phyloP scores from a whole-genome alignment of 2,113 vertebrate species.

The Campylomormyrus numenius region DNA sequence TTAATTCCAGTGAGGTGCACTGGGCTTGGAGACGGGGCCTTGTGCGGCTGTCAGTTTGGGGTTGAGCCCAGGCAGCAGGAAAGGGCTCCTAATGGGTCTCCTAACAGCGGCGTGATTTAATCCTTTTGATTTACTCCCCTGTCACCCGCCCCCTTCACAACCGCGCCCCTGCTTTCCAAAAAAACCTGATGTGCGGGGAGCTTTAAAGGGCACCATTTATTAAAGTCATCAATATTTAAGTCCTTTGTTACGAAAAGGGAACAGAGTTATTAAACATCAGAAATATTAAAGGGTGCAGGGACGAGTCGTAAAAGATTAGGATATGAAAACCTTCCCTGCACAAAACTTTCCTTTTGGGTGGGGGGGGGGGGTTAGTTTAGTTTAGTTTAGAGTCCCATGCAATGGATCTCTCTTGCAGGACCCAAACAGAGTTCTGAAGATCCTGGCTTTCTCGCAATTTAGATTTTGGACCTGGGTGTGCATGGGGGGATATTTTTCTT shows the following conservation, averaged over 20 bases:
- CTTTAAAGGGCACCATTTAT: not conserved
- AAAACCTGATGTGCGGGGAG: not conserved
- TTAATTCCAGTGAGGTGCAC: not conserved
- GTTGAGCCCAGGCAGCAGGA: not conserved
- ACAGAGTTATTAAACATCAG: not conserved
- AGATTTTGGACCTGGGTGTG: not conserved
- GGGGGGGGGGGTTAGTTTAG: too few relatives aligned
- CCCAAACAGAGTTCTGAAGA: not conserved
- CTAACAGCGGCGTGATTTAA: not conserved
- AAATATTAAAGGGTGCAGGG: not conserved
- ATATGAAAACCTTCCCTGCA: not conserved
- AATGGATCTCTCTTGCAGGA: not conserved
- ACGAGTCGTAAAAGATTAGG: not conserved
- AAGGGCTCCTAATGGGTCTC: not conserved
- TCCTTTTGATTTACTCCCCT: not conserved
- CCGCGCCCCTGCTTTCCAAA: not conserved
- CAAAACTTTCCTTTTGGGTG: not conserved
- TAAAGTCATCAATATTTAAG: conserved; percentile 4
- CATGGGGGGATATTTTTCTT: not conserved
- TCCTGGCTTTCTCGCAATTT: not conserved
- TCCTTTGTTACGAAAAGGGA: not conserved
- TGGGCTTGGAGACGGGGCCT: not conserved
- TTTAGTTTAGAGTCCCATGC: not conserved
- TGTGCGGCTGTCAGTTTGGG: not conserved
- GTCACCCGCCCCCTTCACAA: not conserved